Base-by-base conservation (phyloP, 1,140 invertebrate species). In the Catajapyx aquilonaris region DNA sequence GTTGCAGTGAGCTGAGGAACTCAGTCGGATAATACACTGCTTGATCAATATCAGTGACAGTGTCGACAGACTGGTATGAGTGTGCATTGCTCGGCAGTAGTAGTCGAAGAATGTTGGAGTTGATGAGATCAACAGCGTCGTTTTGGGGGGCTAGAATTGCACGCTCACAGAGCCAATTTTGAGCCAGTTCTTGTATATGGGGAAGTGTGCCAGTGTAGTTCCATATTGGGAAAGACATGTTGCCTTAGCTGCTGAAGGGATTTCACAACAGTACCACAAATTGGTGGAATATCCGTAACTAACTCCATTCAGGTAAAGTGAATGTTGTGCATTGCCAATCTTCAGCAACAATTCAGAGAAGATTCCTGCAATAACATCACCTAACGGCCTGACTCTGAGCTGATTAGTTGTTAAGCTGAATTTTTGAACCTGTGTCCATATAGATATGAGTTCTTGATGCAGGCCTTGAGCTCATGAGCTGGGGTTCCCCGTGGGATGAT, bases 81-180 rank as follows among this genome's bases (percentile, higher is more conserved):
- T 31, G 38, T 20, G 11, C 23, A 13, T 46, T 28, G n/a, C 42
- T 39, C 19, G 38, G 40, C 16, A n/a, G n/a, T n/a, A 54, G 28
- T 31, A 34, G 35, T 2, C 39, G 21, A 18, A 42, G 33, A 32
- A 54, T 44, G 20, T 20, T 35, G 9, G 33, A 31, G 25, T 54
- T 51, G 17, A 46, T 30, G n/a, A 20, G 20, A 11, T 44, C 25
- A 21, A 40, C 41, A 23, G 38, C 36, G n/a, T 47, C 43, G 31
- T 52, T 51, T 43, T 44, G 50, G 9, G 48, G 40, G 19, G 44
- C 42, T 15, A 48, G 31, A 41, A 46, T 46, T 19, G 48, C 46
- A 37, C 54, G 43, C 46, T 57, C 44, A 41, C 47, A 42, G 37
- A 57, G 39, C 49, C 48, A 56, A 34, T n/a, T n/a, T n/a, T n/a